A percentile compares a stretch with the other conserved stretches of the same genome.
phyloP scores from a whole-genome alignment of 1,140 invertebrate species.

The Littorina saxatilis region DNA sequence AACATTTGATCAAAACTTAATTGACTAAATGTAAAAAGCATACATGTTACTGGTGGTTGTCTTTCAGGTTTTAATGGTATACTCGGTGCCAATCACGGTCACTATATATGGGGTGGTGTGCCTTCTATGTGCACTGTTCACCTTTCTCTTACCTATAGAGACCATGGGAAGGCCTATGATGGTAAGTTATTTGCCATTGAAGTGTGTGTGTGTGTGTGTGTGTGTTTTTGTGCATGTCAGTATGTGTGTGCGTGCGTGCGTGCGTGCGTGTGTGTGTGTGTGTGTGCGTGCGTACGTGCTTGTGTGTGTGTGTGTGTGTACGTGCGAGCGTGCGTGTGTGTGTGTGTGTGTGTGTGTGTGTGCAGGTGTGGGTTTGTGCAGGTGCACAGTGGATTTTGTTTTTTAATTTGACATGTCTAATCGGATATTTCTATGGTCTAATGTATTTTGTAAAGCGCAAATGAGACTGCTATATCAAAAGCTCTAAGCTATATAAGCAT shows the following conservation, averaged over 20 bases:
- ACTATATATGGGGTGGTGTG: not conserved
- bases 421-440: too few species aligned
- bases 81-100: constrained; percentile 3
- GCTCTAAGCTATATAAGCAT: too few species aligned
- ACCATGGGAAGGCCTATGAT: not conserved
- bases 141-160: not conserved
- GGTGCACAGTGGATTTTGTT: too few species aligned
- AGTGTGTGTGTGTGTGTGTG: not conserved
- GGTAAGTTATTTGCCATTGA: not conserved
- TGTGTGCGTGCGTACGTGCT: constrained; percentile 1
- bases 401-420: too few species aligned
- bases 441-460: too few species aligned
- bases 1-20: too few species aligned
- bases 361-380: not conserved
- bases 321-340: constrained; percentile 3
- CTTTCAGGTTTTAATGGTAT: constrained; percentile 7
- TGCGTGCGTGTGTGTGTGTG: not conserved
- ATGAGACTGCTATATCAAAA: too few species aligned
- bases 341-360: constrained; percentile 17
- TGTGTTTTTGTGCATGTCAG: too few species aligned
- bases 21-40: too few species aligned
- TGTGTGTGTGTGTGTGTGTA: not conserved
- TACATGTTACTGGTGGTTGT: not conserved
- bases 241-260: constrained; percentile 11
- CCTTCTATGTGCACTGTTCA: not conserved